A percentile compares a stretch with the other conserved stretches of the same genome.
phyloP scores from a whole-genome alignment of 2,888 invertebrate species.

The Caenorhabditis sp. region DNA sequence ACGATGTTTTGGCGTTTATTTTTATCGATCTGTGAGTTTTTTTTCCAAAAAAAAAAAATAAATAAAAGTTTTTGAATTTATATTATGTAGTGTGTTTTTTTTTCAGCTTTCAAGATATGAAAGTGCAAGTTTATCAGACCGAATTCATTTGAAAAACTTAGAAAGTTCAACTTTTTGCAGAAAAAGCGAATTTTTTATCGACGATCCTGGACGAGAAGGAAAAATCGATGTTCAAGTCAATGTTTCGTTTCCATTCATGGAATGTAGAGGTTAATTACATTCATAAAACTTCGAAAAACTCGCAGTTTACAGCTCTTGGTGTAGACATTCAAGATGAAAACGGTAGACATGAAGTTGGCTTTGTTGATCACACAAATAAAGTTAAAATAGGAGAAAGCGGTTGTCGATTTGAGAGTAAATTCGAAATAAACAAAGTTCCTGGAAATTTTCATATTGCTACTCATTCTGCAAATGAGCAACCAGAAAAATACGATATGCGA shows the following conservation, averaged over 20 bases:
- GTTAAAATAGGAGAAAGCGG: constrained; percentile 67
- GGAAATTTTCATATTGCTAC: constrained; percentile 77
- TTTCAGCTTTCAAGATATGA: no score
- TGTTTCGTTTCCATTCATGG: constrained; percentile 73
- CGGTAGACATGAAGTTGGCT: constrained; percentile 76
- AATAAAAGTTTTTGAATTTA: constrained; percentile 5
- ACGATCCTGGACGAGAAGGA: constrained; percentile 74
- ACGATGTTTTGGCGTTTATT: constrained; percentile 56
- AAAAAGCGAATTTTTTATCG: constrained; percentile 74
- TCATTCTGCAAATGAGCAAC: constrained; percentile 74
- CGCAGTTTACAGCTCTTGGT: constrained; percentile 73
- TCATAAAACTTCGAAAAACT: constrained; percentile 1
- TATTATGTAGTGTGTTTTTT: not conserved
- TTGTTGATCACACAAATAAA: constrained; percentile 75
- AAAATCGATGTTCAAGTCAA: constrained; percentile 75
- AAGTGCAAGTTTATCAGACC: no score
- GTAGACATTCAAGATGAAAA: constrained; percentile 77
- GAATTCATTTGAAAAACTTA: no score
- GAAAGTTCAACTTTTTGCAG: no score
- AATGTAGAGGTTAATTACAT: constrained; percentile 74
- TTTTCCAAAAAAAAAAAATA: not conserved
- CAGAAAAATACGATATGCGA: constrained; percentile 74
- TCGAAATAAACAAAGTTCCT: constrained; percentile 74
- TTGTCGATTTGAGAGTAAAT: constrained; percentile 74
- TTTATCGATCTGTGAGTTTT: constrained; percentile 54